A percentile compares a stretch with the other conserved stretches of the same genome.
phyloP scores from a whole-genome alignment of 2,797 vertebrate genomes.

The Epinephelus malabaricus region DNA sequence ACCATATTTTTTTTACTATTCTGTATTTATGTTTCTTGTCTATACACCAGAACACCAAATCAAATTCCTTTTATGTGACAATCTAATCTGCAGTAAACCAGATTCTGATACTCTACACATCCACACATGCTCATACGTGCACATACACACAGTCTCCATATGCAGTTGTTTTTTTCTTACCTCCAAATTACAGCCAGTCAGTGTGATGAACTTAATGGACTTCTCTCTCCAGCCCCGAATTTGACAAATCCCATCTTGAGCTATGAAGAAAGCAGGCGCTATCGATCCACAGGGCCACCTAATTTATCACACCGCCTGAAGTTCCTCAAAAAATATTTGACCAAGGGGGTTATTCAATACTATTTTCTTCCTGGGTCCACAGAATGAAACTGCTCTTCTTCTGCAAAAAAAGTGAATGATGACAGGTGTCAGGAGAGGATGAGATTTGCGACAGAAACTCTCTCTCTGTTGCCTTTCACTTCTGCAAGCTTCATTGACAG shows the following conservation, averaged over 20 bases:
- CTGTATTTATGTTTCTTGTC: too few relatives aligned
- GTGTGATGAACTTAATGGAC: slow-evolving; percentile 93
- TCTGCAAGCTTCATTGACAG: slow-evolving; percentile 80
- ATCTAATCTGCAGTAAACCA: too few relatives aligned
- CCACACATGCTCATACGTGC: not conserved
- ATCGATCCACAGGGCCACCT: slow-evolving; percentile 96
- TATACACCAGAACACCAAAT: too few relatives aligned
- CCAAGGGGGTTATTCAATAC: slow-evolving; percentile 96
- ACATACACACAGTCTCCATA: slow-evolving; percentile 25
- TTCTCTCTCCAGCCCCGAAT: slow-evolving; percentile 87
- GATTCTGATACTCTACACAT: not conserved
- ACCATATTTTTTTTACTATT: too few relatives aligned
- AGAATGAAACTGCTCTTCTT: slow-evolving; percentile 83
- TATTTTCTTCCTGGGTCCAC: slow-evolving; percentile 91
- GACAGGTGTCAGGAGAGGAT: slow-evolving; percentile 84
- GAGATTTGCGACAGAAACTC: slow-evolving; percentile 82
- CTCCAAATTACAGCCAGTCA: slow-evolving; percentile 77
- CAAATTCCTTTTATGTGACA: too few relatives aligned
- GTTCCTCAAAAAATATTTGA: slow-evolving; percentile 94
- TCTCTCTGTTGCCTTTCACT: slow-evolving; percentile 77
- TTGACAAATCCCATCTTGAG: slow-evolving; percentile 98
- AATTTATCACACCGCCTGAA: slow-evolving; percentile 97
- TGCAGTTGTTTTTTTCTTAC: slow-evolving; percentile 40
- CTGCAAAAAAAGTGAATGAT: slow-evolving; percentile 82
- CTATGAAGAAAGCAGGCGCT: slow-evolving; percentile 93